phyloP scores from a whole-genome alignment of 2,888 invertebrate genomes.

The Laspeyria flexula region DNA sequence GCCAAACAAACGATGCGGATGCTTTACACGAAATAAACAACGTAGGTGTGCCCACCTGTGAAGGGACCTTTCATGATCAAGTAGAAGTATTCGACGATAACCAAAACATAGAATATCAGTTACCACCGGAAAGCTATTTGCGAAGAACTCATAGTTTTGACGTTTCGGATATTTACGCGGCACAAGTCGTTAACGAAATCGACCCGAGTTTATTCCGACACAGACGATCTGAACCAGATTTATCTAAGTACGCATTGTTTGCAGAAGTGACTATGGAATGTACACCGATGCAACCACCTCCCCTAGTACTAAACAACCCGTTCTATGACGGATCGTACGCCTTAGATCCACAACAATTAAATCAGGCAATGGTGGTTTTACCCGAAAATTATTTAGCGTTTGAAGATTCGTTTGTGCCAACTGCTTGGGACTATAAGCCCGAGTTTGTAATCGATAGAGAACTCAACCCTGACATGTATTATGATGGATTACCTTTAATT shows the following conservation, averaged over 20 bases:
- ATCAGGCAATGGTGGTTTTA: slow-evolving; percentile 69
- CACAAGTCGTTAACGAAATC: slow-evolving; percentile 59
- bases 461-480: slow-evolving; percentile 67
- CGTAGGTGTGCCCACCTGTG: slow-evolving; percentile 77
- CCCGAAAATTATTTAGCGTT: slow-evolving; percentile 84
- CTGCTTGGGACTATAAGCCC: slow-evolving; percentile 73
- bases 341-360: slow-evolving; percentile 63
- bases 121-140: slow-evolving; percentile 60
- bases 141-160: slow-evolving; percentile 80
- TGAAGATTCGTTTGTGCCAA: slow-evolving; percentile 82
- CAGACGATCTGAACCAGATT: slow-evolving; percentile 78
- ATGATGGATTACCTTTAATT: slow-evolving; percentile 73
- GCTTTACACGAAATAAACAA: slow-evolving; percentile 80
- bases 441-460: slow-evolving; percentile 64
- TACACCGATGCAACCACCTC: slow-evolving; percentile 64
- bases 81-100: slow-evolving; percentile 58
- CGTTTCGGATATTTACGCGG: slow-evolving; percentile 70
- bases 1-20: slow-evolving; percentile 67
- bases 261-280: slow-evolving; percentile 72
- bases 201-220: slow-evolving; percentile 58
- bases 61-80: slow-evolving; percentile 61
- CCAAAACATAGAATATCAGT: slow-evolving; percentile 52
- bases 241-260: slow-evolving; percentile 75
- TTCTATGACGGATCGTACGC: slow-evolving; percentile 81
- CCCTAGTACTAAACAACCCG: slow-evolving; percentile 81